Percentiles rank a stretch among this genome's conserved stretches.
These are phyloP conservation scores for Morone saxatilis DNA, from an alignment of 2,113 vertebrate genomes.

Conservation along the genomic window DNA sequence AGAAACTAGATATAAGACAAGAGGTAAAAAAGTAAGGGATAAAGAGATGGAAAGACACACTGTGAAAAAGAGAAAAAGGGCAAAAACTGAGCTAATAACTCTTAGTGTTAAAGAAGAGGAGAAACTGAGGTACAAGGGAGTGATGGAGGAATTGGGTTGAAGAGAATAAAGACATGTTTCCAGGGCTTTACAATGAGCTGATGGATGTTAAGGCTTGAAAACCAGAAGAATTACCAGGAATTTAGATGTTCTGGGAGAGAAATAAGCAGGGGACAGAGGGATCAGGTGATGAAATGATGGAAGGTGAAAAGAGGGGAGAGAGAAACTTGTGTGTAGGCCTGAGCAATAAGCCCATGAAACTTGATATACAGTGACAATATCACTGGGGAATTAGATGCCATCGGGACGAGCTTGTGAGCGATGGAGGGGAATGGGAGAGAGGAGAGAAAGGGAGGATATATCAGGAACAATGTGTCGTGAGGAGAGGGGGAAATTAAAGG, in stretches of 20 bases:
- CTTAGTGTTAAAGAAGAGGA: neutral
- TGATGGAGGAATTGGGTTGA: neutral
- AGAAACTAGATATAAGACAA: neutral
- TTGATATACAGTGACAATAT: slow-evolving; percentile 55
- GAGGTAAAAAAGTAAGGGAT: neutral
- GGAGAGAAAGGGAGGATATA: neutral
- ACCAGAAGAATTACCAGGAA: neutral
- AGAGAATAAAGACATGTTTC: slow-evolving; percentile 1
- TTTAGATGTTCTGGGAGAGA: neutral
- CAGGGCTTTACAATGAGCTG: neutral
- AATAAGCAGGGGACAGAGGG: neutral
- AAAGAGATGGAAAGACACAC: neutral
- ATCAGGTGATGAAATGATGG: slow-evolving; percentile 14
- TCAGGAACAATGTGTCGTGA: neutral
- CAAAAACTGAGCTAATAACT: neutral
- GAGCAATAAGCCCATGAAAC: slow-evolving; percentile 36
- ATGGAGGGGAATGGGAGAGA: slow-evolving; percentile 2
- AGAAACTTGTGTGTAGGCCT: neutral
- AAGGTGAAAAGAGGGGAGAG: neutral
- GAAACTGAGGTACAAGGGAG: neutral
- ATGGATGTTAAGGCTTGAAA: neutral
- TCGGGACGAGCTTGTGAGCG: slow-evolving; percentile 24
- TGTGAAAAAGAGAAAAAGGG: neutral
- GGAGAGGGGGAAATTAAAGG: neutral
- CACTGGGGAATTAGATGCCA: slow-evolving; percentile 38